These are phyloP conservation scores for Globodera ellingtonae DNA, from an alignment of 1,140 invertebrate genomes.

Conservation along the genomic window DNA sequence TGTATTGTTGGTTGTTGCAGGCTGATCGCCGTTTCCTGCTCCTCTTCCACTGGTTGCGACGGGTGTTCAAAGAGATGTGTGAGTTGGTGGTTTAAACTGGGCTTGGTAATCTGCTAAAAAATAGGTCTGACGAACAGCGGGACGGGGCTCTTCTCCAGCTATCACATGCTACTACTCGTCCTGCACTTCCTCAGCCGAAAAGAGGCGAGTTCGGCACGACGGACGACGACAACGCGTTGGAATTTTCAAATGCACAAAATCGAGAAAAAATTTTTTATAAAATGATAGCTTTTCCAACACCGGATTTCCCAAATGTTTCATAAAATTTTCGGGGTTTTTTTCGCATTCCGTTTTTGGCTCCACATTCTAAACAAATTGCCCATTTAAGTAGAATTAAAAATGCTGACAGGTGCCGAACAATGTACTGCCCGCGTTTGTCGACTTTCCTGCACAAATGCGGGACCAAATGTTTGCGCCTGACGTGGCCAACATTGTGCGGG, in stretches of 20 bases:
- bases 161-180: constrained; percentile 40
- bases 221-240: too few species aligned
- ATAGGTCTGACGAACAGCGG: constrained; percentile 45
- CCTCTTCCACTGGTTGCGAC: constrained; percentile 35
- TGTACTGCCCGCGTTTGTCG: background rate
- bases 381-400: too few species aligned
- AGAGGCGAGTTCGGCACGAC: constrained; percentile 5
- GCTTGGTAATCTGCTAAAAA: constrained; percentile 12
- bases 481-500: background rate
- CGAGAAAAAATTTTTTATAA: too few species aligned
- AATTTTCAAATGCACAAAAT: too few species aligned
- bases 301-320: too few species aligned
- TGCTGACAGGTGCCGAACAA: background rate
- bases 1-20: constrained; percentile 15
- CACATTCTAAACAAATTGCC: too few species aligned
- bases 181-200: constrained; percentile 42
- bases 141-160: constrained; percentile 41
- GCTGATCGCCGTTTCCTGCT: constrained; percentile 36
- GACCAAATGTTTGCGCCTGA: constrained; percentile 2
- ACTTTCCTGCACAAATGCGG: background rate
- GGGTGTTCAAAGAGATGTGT: background rate
- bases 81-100: background rate
- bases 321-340: too few species aligned
- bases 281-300: too few species aligned
- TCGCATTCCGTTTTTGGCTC: too few species aligned